A percentile compares a stretch with the other conserved stretches of the same genome.
Evolutionary conservation across 2,797 vertebrate species (phyloP).

Genomic region (Leucoraja ocellata): DNA sequence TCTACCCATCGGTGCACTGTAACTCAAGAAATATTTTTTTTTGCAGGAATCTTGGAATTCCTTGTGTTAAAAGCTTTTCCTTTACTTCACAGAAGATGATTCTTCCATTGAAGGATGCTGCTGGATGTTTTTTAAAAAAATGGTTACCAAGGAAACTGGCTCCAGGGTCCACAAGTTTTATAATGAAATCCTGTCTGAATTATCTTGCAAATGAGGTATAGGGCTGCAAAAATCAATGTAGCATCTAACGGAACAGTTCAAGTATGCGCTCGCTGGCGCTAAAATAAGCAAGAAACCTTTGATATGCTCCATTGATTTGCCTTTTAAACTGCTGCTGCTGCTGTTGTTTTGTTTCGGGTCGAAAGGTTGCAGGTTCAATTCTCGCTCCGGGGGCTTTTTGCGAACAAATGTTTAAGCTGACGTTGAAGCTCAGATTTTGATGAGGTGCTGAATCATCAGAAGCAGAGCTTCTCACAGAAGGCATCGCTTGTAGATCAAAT

Average conservation of each 20-base stretch:
- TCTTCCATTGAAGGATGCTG: neutral
- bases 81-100: slow-evolving; percentile 17
- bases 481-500: too few relatives aligned
- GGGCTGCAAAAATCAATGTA: neutral
- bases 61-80: neutral
- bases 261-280: neutral
- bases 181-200: slow-evolving; percentile 31
- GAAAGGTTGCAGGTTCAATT: too few relatives aligned
- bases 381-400: too few relatives aligned
- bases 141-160: slow-evolving; percentile 42
- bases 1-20: too few relatives aligned
- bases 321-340: too few relatives aligned
- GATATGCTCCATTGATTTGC: neutral
- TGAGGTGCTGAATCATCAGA: too few relatives aligned
- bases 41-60: neutral
- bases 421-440: too few relatives aligned
- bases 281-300: slow-evolving; percentile 5
- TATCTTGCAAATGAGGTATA: slow-evolving; percentile 27
- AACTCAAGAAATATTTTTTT: neutral
- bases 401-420: too few relatives aligned
- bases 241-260: neutral
- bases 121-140: neutral
- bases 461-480: too few relatives aligned
- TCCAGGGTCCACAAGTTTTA: slow-evolving; percentile 7
- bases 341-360: too few relatives aligned